Conservation (phyloP, 1,140 invertebrate genomes). For the Calycopis cecrops region DNA sequence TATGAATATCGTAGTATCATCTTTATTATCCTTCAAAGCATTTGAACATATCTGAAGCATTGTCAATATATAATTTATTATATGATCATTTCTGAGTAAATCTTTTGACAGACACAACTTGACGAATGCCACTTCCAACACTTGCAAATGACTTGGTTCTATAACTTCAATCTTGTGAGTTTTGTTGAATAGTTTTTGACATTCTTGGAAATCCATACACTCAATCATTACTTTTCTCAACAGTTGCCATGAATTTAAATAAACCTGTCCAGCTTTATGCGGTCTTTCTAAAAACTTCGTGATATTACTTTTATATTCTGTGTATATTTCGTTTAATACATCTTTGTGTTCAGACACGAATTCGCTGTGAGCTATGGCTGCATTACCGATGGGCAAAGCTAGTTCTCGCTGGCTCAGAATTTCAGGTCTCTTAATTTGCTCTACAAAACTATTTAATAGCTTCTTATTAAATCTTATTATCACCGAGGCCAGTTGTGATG, state of each 20-base stretch:
- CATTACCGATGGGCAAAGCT: slow-evolving; percentile 74
- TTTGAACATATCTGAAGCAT: slow-evolving; percentile 74
- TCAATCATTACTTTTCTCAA: slow-evolving; percentile 72
- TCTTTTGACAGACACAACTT: slow-evolving; percentile 60
- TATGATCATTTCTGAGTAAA: slow-evolving; percentile 50
- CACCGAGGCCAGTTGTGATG: slow-evolving; percentile 66
- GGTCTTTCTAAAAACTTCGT: slow-evolving; percentile 78
- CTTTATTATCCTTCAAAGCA: slow-evolving; percentile 73
- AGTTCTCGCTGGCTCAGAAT: slow-evolving; percentile 74
- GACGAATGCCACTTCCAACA: slow-evolving; percentile 73
- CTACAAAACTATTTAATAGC: slow-evolving; percentile 63
- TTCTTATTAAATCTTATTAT: slow-evolving; percentile 69
- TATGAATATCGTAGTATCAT: slow-evolving; percentile 55
- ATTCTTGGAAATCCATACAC: slow-evolving; percentile 76
- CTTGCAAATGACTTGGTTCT: slow-evolving; percentile 75
- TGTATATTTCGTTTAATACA: slow-evolving; percentile 70
- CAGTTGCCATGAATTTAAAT: slow-evolving; percentile 70
- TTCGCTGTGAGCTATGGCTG: slow-evolving; percentile 56
- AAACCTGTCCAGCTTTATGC: slow-evolving; percentile 78
- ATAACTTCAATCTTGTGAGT: slow-evolving; percentile 76
- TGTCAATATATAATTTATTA: slow-evolving; percentile 74
- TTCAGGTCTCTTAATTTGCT: slow-evolving; percentile 58
- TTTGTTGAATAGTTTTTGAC: slow-evolving; percentile 73
- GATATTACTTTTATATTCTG: slow-evolving; percentile 76
- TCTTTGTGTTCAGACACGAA: slow-evolving; percentile 55